These are phyloP conservation scores for Actinernus sp. DNA, from an alignment of 92 coral and sea anemone species.

Conservation along the genomic window DNA sequence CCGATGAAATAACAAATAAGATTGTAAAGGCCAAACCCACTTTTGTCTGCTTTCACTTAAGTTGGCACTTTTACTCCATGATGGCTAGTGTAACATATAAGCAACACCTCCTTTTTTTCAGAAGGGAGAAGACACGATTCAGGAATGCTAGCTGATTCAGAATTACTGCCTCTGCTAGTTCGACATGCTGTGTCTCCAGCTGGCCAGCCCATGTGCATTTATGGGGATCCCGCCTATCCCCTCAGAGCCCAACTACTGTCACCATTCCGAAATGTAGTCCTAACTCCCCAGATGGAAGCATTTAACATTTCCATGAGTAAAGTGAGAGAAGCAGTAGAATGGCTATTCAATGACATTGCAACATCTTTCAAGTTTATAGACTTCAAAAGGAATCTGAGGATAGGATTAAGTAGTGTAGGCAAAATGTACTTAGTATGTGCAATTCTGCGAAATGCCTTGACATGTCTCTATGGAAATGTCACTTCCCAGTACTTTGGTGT, in stretches of 20 bases:
- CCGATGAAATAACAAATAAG: no score
- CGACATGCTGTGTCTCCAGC: constrained; percentile 6
- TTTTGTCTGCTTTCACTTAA: no score
- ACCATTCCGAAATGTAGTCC: not conserved
- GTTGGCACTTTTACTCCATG: no score
- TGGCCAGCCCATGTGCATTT: constrained; percentile 1
- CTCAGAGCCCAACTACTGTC: constrained; percentile 4
- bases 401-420: not conserved
- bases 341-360: constrained; percentile 5
- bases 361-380: constrained; percentile 2
- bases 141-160: constrained; percentile 6
- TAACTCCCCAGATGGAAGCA: constrained; percentile 5
- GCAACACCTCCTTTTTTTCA: no score
- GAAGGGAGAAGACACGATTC: no score
- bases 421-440: no score
- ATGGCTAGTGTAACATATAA: no score
- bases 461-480: no score
- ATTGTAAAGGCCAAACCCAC: no score
- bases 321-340: constrained; percentile 7
- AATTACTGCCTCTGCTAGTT: not conserved
- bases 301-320: constrained; percentile 3
- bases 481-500: not conserved
- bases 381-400: no score
- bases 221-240: constrained; percentile 11
- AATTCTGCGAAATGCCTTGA: no score